phyloP scores from a whole-genome alignment of 1,140 invertebrate species.

The Parasteatoda tepidariorum region DNA sequence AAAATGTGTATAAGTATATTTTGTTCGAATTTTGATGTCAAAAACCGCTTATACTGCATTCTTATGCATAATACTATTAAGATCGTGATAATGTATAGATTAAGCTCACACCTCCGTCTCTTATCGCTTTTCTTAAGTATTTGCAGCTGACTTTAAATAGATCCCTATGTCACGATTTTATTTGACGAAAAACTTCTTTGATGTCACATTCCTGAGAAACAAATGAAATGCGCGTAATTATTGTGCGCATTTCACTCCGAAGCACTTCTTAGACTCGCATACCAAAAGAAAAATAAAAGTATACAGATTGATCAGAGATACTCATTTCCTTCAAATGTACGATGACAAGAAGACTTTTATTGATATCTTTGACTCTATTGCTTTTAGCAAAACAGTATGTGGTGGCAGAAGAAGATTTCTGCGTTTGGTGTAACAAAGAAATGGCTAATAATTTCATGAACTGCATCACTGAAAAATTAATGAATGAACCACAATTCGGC shows the following conservation, averaged over 20 bases:
- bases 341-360: neutral
- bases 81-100: slow-evolving; percentile 1
- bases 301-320: too few species aligned
- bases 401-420: neutral
- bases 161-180: neutral
- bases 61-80: slow-evolving; percentile 9
- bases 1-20: too few species aligned
- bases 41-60: too few species aligned
- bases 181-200: neutral
- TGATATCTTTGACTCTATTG: neutral
- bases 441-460: neutral
- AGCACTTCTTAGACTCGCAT: too few species aligned
- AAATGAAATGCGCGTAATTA: neutral
- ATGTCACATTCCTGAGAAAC: neutral
- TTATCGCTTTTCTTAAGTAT: neutral
- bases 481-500: neutral
- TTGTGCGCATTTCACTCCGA: neutral
- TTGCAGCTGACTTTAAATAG: slow-evolving; percentile 3
- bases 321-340: too few species aligned
- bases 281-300: too few species aligned
- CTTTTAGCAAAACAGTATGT: neutral
- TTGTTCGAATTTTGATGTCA: too few species aligned
- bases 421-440: slow-evolving; percentile 9
- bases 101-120: neutral
- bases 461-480: neutral